Evolutionary conservation across 2,797 vertebrate species (phyloP), one percentile per base, ranked within the genome.

Genomic region (Cyclura pinguis): DNA sequence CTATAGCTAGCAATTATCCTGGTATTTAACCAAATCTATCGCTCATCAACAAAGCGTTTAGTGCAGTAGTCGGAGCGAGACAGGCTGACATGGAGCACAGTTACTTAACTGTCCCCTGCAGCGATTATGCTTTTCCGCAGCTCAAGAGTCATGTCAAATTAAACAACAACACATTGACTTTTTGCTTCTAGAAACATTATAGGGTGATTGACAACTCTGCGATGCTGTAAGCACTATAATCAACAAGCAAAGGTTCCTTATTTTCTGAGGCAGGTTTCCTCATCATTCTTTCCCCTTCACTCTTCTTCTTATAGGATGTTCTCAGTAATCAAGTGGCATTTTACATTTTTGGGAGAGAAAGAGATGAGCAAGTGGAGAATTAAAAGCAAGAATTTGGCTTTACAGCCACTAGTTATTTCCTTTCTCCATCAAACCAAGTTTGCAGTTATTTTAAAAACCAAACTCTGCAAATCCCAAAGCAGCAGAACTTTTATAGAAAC

Each of bases 1-100:
- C 94, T 96, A 94, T 92, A 97, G 97, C 96, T 96, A 96, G 98
- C 98, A 98, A 99, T 99, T 98, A 99, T 93, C 94, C 96, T 84
- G 95, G 97, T 98, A 98, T 98, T 99, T 98, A 98, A 98, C 97
- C 97, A 96, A 97, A 97, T 98, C 98, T 97, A 98, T 97, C 90
- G 97, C 96, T 97, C 98, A 96, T 94, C 95, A 96, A 96, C 89
- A 96, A 97, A 97, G 95, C 96, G 95, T 97, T 99, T 98, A 98
- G 97, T 96, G 94, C 95, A 96, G 96, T 92, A 96, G 96, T 96
- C 92, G 1, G 95, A 97, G 93, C 91, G 95, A 97, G 96, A 98
- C 97, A 96, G 95, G 97, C 96, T 96, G 95, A 95, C 97, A 97
- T 76, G 67, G 91, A 95, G 90, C 95, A 96, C 84, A 95, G 96